Conservation (phyloP, 2,113 vertebrate species). For the Phalacrocorax carbo region DNA sequence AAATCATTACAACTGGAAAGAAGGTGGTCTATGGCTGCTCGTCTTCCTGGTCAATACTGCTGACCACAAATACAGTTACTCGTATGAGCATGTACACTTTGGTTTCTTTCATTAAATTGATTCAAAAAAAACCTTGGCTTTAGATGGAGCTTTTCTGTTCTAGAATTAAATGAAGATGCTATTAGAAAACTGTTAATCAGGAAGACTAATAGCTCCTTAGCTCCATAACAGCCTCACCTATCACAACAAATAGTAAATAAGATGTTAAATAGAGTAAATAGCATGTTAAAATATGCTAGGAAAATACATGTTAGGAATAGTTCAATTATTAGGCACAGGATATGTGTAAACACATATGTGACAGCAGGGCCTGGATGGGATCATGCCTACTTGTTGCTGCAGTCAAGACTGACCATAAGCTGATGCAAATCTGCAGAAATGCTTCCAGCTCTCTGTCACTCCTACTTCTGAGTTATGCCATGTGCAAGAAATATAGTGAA, state of each 20-base stretch:
- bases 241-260: neutral
- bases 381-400: neutral
- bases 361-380: accelerated
- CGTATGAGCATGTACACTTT: neutral
- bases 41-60: neutral
- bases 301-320: neutral
- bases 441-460: neutral
- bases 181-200: neutral
- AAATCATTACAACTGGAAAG: neutral
- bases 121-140: neutral
- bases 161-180: neutral
- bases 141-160: neutral
- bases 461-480: neutral
- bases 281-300: neutral
- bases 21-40: neutral
- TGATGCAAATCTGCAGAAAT: neutral
- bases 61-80: neutral
- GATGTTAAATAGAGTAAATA: neutral
- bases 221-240: neutral
- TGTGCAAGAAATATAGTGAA: neutral
- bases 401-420: neutral
- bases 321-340: neutral
- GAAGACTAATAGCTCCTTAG: neutral
- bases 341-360: neutral
- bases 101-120: neutral